Evolutionary conservation across 2,888 invertebrate species (phyloP).

Genomic region (Parthenolecanium corni): DNA sequence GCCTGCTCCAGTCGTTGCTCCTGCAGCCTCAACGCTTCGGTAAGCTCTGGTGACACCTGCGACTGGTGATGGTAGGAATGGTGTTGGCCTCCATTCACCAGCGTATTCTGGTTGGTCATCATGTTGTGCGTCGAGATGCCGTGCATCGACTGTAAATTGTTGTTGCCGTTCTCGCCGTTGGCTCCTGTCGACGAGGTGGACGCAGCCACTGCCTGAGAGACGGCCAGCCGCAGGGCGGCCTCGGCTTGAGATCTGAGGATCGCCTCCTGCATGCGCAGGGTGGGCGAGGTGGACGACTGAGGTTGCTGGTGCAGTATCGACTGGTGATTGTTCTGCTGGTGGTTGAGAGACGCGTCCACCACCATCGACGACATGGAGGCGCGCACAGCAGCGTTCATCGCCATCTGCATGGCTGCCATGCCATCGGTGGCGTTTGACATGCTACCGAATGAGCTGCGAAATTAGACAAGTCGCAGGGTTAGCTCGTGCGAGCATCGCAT

Average conservation of each 20-base stretch:
- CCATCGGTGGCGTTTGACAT: constrained; percentile 33
- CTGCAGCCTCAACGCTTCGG: constrained; percentile 58
- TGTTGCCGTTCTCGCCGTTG: constrained; percentile 36
- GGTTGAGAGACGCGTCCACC: constrained; percentile 35
- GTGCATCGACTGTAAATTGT: constrained; percentile 36
- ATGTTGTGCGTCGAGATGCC: constrained; percentile 22
- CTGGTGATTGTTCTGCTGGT: constrained; percentile 37
- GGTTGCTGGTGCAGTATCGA: constrained; percentile 36
- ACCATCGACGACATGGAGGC: constrained; percentile 44
- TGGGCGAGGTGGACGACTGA: constrained; percentile 37
- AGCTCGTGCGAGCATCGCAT: too few species aligned
- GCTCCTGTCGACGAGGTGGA: constrained; percentile 36
- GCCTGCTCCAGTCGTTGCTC: constrained; percentile 75
- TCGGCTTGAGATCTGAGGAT: constrained; percentile 74
- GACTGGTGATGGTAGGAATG: constrained; percentile 38
- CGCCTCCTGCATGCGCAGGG: constrained; percentile 50
- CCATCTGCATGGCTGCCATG: constrained; percentile 42
- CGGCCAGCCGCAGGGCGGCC: constrained; percentile 66
- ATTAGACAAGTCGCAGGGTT: too few species aligned
- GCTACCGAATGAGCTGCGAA: constrained; percentile 31
- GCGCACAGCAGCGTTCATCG: constrained; percentile 49
- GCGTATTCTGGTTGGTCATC: constrained; percentile 20
- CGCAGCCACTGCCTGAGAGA: constrained; percentile 53
- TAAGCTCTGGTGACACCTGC: constrained; percentile 56
- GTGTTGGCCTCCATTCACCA: constrained; percentile 36